A percentile compares a stretch with the other conserved stretches of the same genome.
phyloP scores from a whole-genome alignment of 2,888 invertebrate genomes.

The Disparrhopalites patrizii region DNA sequence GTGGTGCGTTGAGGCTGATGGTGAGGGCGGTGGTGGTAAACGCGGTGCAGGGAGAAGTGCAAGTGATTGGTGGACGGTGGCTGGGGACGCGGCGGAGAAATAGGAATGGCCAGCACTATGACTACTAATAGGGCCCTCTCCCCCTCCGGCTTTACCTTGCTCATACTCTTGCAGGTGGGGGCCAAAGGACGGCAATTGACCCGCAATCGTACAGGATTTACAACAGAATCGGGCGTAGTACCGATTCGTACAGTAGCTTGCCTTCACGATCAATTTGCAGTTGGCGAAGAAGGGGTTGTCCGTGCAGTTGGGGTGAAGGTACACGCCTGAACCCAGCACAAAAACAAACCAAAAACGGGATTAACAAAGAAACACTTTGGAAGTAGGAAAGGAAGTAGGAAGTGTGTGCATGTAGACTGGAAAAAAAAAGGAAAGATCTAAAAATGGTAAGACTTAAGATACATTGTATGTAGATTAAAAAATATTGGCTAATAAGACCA shows the following conservation, averaged over 20 bases:
- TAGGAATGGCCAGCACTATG: neutral
- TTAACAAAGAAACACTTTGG: too few relatives aligned
- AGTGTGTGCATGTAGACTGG: neutral
- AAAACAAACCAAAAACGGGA: too few relatives aligned
- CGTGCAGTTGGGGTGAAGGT: slow-evolving; percentile 73
- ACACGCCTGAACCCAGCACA: slow-evolving; percentile 66
- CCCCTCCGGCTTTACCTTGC: slow-evolving; percentile 34
- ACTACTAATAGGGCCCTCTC: too few relatives aligned
- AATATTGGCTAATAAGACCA: too few relatives aligned
- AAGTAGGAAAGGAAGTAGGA: too few relatives aligned
- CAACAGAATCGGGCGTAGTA: slow-evolving; percentile 82
- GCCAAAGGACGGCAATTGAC: slow-evolving; percentile 61
- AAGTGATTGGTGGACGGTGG: neutral
- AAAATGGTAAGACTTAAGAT: too few relatives aligned
- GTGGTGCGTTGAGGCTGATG: neutral
- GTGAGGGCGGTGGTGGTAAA: neutral
- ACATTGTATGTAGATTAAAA: too few relatives aligned
- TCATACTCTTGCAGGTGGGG: slow-evolving; percentile 52
- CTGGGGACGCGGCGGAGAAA: slow-evolving; percentile 9
- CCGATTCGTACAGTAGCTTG: slow-evolving; percentile 76
- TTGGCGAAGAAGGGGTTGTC: slow-evolving; percentile 87
- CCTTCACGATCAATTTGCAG: slow-evolving; percentile 80
- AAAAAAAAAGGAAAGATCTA: too few relatives aligned
- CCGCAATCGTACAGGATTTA: slow-evolving; percentile 82
- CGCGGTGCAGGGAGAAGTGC: slow-evolving; percentile 3